phyloP scores from a whole-genome alignment of 2,888 invertebrate genomes.

The Machimus rusticus region DNA sequence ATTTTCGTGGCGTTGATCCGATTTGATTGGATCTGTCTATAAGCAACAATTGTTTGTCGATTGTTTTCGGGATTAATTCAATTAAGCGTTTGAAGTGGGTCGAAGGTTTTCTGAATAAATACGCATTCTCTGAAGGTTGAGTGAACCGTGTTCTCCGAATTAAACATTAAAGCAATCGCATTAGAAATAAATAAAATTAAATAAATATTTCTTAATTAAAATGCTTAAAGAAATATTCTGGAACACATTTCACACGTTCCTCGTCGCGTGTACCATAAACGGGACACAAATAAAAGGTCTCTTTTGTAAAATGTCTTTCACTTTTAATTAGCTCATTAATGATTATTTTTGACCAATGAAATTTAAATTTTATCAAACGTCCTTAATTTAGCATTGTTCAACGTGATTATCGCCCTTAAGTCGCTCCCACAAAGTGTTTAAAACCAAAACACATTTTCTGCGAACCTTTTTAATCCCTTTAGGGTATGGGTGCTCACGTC shows the following conservation, averaged over 20 bases:
- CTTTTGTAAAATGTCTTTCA: too few relatives aligned
- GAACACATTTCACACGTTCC: too few relatives aligned
- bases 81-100: neutral
- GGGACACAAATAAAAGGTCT: too few relatives aligned
- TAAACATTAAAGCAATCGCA: neutral
- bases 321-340: too few relatives aligned
- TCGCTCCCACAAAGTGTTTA: neutral
- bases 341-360: too few relatives aligned
- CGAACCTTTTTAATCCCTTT: neutral
- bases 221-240: too few relatives aligned
- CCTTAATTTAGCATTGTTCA: neutral
- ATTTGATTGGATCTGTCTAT: neutral
- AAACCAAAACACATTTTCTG: neutral
- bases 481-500: neutral
- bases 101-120: neutral
- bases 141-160: neutral
- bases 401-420: neutral
- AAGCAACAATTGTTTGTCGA: neutral
- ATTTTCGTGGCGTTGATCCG: neutral
- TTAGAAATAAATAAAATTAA: neutral
- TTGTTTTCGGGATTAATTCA: neutral
- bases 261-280: too few relatives aligned
- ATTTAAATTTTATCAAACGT: neutral
- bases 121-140: neutral
- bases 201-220: too few relatives aligned